A percentile compares a stretch with the other conserved stretches of the same genome.
Conservation (phyloP, 2,888 invertebrate species). For the Andrena bicolor region DNA sequence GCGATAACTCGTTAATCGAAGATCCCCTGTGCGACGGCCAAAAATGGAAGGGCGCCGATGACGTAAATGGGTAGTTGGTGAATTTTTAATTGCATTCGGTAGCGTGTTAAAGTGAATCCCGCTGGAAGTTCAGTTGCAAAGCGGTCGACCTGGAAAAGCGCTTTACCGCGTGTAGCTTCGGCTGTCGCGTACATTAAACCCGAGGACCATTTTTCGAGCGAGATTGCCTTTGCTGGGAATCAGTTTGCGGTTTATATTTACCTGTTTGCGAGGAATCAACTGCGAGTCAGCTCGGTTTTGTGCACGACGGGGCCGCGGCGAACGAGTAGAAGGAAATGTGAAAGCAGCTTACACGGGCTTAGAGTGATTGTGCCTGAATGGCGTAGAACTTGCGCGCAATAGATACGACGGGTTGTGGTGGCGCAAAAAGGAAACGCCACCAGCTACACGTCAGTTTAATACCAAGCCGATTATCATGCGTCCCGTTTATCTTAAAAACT, state of each 20-base stretch:
- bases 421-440: background rate
- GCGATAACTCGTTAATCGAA: background rate
- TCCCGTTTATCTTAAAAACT: background rate
- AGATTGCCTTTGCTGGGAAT: slow-evolving; percentile 19
- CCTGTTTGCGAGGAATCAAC: slow-evolving; percentile 35
- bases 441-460: background rate
- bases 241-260: slow-evolving; percentile 48
- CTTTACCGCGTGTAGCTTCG: slow-evolving; percentile 6
- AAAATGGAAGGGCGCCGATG: background rate
- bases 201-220: slow-evolving; percentile 33
- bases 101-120: background rate
- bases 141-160: background rate
- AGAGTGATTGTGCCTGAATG: slow-evolving; percentile 16
- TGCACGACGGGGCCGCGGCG: background rate
- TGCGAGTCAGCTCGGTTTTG: slow-evolving; percentile 35
- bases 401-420: slow-evolving; percentile 17
- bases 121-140: background rate
- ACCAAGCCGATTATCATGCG: background rate
- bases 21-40: background rate
- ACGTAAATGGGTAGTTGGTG: background rate
- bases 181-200: slow-evolving; percentile 20
- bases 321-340: slow-evolving; percentile 27
- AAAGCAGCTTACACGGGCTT: slow-evolving; percentile 45
- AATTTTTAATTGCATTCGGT: background rate
- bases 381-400: slow-evolving; percentile 13